These are phyloP conservation scores for Mycogona germanica DNA, from an alignment of 2,888 invertebrate species.

Conservation along the genomic window DNA sequence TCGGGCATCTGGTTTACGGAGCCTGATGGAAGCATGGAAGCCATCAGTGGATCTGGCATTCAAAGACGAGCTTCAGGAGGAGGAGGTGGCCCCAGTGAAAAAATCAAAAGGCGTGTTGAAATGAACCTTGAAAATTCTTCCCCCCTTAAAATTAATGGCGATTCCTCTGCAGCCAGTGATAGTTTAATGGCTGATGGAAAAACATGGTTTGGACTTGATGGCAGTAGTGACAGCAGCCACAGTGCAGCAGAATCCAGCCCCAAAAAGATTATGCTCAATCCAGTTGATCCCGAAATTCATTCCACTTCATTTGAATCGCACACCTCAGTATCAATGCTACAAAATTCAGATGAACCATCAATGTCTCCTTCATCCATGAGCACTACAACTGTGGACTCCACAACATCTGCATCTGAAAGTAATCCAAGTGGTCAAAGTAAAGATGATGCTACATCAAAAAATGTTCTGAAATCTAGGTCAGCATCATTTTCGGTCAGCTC, in stretches of 20 bases:
- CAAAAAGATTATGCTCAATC: not conserved
- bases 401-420: too few species aligned
- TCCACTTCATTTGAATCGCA: too few species aligned
- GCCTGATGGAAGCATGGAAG: not conserved
- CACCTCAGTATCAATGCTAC: too few species aligned
- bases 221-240: too few species aligned
- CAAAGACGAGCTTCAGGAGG: not conserved
- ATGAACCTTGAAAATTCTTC: not conserved
- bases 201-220: slow-evolving; percentile 3
- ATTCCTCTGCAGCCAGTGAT: not conserved
- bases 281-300: slow-evolving; percentile 3
- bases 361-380: too few species aligned
- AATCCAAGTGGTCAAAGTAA: too few species aligned
- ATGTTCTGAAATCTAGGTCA: not conserved
- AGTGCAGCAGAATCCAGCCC: slow-evolving; percentile 4
- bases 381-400: too few species aligned
- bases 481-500: slow-evolving; percentile 15
- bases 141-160: not conserved
- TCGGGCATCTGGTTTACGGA: slow-evolving; percentile 16
- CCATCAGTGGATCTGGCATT: not conserved
- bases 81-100: not conserved
- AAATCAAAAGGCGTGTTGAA: not conserved
- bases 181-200: slow-evolving; percentile 1
- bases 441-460: too few species aligned
- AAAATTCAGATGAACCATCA: too few species aligned